Evolutionary conservation across 2,797 vertebrate species (phyloP).

Genomic region (Zalophus californianus): DNA sequence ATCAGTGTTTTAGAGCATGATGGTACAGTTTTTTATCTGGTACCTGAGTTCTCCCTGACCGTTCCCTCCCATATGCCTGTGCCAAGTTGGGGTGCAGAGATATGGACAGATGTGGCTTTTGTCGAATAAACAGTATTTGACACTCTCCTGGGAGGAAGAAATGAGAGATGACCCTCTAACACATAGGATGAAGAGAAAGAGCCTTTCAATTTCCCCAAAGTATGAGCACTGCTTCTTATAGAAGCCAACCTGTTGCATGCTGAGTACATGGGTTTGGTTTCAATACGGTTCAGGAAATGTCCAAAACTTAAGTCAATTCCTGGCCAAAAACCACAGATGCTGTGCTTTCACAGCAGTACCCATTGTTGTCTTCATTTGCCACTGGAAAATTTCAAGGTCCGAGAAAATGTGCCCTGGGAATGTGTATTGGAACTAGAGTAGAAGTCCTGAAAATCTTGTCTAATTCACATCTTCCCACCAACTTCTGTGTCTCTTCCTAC

Average conservation of each 20-base stretch:
- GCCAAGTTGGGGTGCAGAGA: not conserved
- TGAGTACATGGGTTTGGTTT: not conserved
- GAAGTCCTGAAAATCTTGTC: not conserved
- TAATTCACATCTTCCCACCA: not conserved
- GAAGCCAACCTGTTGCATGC: not conserved
- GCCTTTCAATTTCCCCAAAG: not conserved
- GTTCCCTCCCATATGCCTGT: not conserved
- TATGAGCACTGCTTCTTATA: not conserved
- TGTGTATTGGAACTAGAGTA: not conserved
- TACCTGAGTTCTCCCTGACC: not conserved
- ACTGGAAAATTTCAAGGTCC: not conserved
- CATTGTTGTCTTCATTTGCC: not conserved
- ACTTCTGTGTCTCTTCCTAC: not conserved
- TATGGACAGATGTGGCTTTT: not conserved
- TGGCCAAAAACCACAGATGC: not conserved
- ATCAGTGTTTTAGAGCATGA: not conserved
- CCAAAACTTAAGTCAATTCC: not conserved
- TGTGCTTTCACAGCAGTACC: not conserved
- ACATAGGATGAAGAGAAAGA: not conserved
- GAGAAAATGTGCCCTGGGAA: not conserved
- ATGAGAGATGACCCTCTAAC: not conserved
- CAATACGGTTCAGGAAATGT: not conserved
- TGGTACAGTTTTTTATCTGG: not conserved
- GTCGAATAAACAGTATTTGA: not conserved
- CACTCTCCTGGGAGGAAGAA: not conserved